Evolutionary conservation across 2,888 invertebrate species (phyloP).

Genomic region (Campoletis raptor): DNA sequence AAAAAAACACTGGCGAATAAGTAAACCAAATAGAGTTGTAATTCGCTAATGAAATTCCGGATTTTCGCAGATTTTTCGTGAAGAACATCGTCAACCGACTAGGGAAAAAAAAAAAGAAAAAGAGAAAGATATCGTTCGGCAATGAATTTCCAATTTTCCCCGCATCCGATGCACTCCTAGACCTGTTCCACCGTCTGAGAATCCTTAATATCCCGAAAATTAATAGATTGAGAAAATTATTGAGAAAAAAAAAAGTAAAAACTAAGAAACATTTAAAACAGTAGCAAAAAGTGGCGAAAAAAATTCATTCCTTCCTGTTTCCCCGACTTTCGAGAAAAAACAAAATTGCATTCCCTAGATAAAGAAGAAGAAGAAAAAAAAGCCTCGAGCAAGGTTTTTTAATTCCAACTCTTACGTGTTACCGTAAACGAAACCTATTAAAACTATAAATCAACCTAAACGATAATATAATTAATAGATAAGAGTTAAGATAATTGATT

Average conservation of each 20-base stretch:
- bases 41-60: slow-evolving; percentile 77
- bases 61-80: slow-evolving; percentile 82
- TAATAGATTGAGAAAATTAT: neutral
- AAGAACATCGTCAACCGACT: slow-evolving; percentile 76
- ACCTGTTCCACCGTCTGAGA: slow-evolving; percentile 51
- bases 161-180: slow-evolving; percentile 48
- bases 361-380: slow-evolving; percentile 31
- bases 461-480: slow-evolving; percentile 82
- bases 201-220: slow-evolving; percentile 45
- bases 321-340: slow-evolving; percentile 67
- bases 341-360: slow-evolving; percentile 69
- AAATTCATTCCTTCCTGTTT: slow-evolving; percentile 56
- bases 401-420: slow-evolving; percentile 83
- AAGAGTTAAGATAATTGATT: slow-evolving; percentile 83
- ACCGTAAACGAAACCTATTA: slow-evolving; percentile 79
- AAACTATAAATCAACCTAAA: slow-evolving; percentile 84
- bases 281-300: slow-evolving; percentile 57
- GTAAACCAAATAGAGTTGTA: slow-evolving; percentile 60
- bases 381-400: slow-evolving; percentile 80
- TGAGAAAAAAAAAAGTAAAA: slow-evolving; percentile 3
- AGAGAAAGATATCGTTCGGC: slow-evolving; percentile 37
- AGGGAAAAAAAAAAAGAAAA: slow-evolving; percentile 42
- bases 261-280: slow-evolving; percentile 30
- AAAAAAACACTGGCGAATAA: slow-evolving; percentile 52
- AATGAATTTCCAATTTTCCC: slow-evolving; percentile 61